A percentile compares a stretch with the other conserved stretches of the same genome.
Conservation (phyloP, 2,888 invertebrate species). For the Ctenicera cuprea region DNA sequence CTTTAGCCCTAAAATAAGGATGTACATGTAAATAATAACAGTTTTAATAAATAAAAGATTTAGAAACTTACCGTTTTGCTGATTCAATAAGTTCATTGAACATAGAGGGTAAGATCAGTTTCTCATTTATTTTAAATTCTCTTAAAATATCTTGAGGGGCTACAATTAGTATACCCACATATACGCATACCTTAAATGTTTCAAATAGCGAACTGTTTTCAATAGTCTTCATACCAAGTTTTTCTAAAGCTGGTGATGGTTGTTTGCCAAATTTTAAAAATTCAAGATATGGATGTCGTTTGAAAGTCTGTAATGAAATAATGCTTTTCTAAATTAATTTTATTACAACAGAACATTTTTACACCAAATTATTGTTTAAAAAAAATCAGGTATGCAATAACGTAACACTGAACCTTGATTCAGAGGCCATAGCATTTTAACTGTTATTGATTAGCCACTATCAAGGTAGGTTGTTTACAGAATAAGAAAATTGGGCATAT, state of each 20-base stretch:
- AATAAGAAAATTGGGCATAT: too few species aligned
- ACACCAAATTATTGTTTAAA: too few species aligned
- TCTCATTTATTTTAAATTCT: slow-evolving; percentile 12
- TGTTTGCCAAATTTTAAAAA: slow-evolving; percentile 32
- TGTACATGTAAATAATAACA: too few species aligned
- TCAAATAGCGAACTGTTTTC: slow-evolving; percentile 15
- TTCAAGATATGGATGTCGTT: slow-evolving; percentile 36
- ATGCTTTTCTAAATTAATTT: slow-evolving; percentile 28
- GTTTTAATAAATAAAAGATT: background rate
- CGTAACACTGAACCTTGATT: too few species aligned
- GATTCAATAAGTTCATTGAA: slow-evolving; percentile 26
- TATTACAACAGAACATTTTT: too few species aligned
- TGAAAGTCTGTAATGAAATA: slow-evolving; percentile 29
- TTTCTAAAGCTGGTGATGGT: slow-evolving; percentile 16
- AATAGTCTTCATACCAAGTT: slow-evolving; percentile 21
- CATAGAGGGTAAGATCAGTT: slow-evolving; percentile 21
- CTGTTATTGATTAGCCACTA: too few species aligned
- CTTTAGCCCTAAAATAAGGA: slow-evolving; percentile 62
- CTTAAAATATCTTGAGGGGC: slow-evolving; percentile 12
- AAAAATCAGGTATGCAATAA: too few species aligned
- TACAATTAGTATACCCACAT: slow-evolving; percentile 35
- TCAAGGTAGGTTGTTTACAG: too few species aligned
- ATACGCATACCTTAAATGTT: slow-evolving; percentile 34
- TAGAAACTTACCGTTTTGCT: slow-evolving; percentile 8
- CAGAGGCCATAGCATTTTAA: too few species aligned